phyloP scores from a whole-genome alignment of 2,888 invertebrate genomes.

The Allacma fusca region DNA sequence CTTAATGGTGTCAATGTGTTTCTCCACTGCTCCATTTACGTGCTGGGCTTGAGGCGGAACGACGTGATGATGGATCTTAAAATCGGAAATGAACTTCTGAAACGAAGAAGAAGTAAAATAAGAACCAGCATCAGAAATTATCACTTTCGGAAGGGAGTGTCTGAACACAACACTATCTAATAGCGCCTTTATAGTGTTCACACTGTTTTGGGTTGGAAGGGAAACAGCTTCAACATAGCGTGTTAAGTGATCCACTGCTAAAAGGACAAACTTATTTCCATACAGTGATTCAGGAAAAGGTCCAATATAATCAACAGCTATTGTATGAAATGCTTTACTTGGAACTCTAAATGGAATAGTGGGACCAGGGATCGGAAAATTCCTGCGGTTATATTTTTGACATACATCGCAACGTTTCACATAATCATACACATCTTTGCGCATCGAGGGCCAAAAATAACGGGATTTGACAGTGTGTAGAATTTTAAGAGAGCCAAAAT shows the following conservation, averaged over 20 bases:
- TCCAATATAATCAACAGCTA: conserved; percentile 56
- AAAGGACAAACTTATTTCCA: conserved; percentile 52
- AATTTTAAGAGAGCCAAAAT: conserved; percentile 55
- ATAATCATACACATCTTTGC: conserved; percentile 42
- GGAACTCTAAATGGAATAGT: conserved; percentile 36
- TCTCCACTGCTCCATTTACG: conserved; percentile 41
- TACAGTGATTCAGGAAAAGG: conserved; percentile 46
- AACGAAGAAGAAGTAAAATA: not conserved
- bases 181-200: not conserved
- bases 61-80: not conserved
- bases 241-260: conserved; percentile 56
- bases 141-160: too few species aligned
- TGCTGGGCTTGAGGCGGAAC: conserved; percentile 4
- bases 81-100: not conserved
- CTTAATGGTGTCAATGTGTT: conserved; percentile 40
- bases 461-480: conserved; percentile 39
- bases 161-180: not conserved
- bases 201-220: conserved; percentile 42
- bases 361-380: conserved; percentile 22
- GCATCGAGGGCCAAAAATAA: conserved; percentile 53
- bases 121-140: too few species aligned
- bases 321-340: conserved; percentile 52
- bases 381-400: conserved; percentile 42
- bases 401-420: conserved; percentile 50
- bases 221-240: conserved; percentile 56